Evolutionary conservation across 2,113 vertebrate genomes (phyloP).

Genomic region (Hylia prasina): DNA sequence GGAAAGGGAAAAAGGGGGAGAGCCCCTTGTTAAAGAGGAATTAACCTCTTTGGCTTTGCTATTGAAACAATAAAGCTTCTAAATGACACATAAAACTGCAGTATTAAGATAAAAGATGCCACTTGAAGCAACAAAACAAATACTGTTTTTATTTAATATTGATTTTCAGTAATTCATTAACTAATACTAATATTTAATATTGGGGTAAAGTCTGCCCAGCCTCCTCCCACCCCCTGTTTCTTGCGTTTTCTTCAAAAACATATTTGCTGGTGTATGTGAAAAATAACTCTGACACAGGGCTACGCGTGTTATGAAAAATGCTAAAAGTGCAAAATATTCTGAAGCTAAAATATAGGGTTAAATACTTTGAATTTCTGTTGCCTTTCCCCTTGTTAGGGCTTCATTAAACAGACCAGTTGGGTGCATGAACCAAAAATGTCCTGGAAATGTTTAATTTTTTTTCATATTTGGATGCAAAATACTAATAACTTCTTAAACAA

Average conservation of each 20-base stretch:
- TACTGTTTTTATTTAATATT: background rate
- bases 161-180: background rate
- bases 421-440: background rate
- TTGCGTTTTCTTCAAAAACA: background rate
- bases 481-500: background rate
- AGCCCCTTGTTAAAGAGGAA: conserved; percentile 63
- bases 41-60: conserved; percentile 66
- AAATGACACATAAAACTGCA: background rate
- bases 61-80: conserved; percentile 51
- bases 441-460: background rate
- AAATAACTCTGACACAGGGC: background rate
- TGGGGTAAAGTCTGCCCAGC: background rate
- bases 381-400: background rate
- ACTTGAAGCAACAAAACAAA: background rate
- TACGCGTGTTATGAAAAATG: background rate
- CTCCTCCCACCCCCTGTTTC: background rate
- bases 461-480: background rate
- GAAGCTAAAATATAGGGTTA: background rate
- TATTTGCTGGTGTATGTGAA: background rate
- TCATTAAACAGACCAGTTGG: background rate
- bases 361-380: background rate
- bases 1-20: background rate
- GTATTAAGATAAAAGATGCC: background rate
- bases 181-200: background rate
- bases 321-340: background rate